Evolutionary conservation across 2,113 vertebrate species (phyloP).

Genomic region (Nesogale talazaci): DNA sequence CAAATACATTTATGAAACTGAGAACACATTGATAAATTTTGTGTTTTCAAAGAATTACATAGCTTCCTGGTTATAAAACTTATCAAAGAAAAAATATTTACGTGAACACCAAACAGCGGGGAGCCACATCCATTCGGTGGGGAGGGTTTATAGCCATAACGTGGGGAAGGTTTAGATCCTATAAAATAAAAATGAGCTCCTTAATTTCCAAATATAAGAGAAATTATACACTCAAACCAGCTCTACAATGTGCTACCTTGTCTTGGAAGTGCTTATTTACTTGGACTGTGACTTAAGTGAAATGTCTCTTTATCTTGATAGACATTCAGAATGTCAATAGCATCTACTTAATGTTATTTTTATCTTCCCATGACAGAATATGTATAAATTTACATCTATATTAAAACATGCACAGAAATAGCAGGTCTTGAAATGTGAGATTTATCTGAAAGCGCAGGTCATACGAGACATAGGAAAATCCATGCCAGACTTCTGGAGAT

Average conservation of each 20-base stretch:
- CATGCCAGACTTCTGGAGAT: neutral
- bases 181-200: conserved; percentile 73
- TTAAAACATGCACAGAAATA: neutral
- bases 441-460: neutral
- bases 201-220: conserved; percentile 39
- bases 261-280: neutral
- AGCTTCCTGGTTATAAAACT: neutral
- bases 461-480: neutral
- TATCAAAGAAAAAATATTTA: conserved; percentile 75
- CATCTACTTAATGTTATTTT: neutral
- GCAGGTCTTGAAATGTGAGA: neutral
- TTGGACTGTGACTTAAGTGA: neutral
- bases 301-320: conserved; percentile 11
- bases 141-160: conserved; percentile 91
- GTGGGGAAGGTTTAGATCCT: conserved; percentile 93
- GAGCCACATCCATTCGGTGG: conserved; percentile 99
- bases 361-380: neutral
- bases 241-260: neutral
- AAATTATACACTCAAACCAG: neutral
- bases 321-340: neutral
- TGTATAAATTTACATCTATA: neutral
- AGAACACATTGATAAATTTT: neutral
- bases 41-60: neutral
- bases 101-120: conserved; percentile 95
- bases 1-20: conserved; percentile 1